Evolutionary conservation across 2,113 vertebrate species (phyloP).

Genomic region (Ardeotis arabs): DNA sequence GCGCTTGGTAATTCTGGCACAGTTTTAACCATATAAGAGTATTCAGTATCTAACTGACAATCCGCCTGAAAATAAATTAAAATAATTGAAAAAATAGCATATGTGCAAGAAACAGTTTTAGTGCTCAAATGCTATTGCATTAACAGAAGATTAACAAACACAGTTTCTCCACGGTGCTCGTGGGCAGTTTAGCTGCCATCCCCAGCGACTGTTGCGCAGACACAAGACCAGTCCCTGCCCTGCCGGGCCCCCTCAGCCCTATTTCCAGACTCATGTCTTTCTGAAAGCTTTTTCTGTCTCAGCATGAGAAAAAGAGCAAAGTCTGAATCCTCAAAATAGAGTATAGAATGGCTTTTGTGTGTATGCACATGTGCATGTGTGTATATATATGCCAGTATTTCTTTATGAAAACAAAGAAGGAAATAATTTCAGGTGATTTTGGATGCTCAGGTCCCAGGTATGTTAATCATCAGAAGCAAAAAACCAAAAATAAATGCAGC

Average conservation of each 20-base stretch:
- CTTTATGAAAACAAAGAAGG: not conserved
- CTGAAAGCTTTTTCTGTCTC: not conserved
- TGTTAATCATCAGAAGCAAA: not conserved
- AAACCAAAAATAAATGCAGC: not conserved
- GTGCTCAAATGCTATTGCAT: not conserved
- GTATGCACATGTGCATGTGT: fast-evolving
- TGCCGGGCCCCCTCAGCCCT: not conserved
- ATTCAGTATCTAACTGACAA: not conserved
- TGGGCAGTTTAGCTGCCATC: not conserved
- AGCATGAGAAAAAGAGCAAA: not conserved
- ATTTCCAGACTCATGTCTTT: not conserved
- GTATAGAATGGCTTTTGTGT: not conserved
- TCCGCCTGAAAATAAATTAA: not conserved
- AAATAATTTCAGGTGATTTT: not conserved
- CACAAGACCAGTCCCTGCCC: not conserved
- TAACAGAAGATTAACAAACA: not conserved
- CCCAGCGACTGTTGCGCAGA: fast-evolving
- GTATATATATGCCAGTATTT: not conserved
- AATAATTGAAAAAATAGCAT: not conserved
- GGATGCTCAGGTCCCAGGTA: not conserved
- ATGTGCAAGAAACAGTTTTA: not conserved
- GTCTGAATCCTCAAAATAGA: not conserved
- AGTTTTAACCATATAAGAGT: not conserved
- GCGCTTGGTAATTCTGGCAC: not conserved
- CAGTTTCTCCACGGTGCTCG: not conserved